A percentile compares a stretch with the other conserved stretches of the same genome.
These are phyloP conservation scores for Microcebus jonahi DNA, from an alignment of 2,113 vertebrate genomes.

Conservation along the genomic window DNA sequence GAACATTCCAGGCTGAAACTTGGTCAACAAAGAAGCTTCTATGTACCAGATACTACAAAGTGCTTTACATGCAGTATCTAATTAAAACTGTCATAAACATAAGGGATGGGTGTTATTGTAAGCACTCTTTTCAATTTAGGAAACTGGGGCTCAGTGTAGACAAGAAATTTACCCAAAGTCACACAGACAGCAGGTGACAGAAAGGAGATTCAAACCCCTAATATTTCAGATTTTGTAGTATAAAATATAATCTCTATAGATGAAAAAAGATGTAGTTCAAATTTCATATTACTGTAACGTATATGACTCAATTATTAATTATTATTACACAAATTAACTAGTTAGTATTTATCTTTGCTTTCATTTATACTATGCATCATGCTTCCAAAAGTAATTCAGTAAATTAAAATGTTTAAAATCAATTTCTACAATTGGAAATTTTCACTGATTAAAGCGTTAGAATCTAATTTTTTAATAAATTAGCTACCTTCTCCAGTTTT, in stretches of 20 bases:
- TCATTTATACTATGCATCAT: neutral
- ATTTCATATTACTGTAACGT: neutral
- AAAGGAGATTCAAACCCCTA: neutral
- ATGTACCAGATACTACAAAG: neutral
- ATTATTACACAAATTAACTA: neutral
- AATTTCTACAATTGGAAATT: neutral
- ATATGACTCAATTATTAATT: neutral
- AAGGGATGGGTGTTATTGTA: neutral
- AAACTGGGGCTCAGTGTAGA: neutral
- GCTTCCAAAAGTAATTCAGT: neutral
- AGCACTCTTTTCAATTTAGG: neutral
- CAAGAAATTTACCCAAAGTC: neutral
- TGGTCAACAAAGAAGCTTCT: neutral
- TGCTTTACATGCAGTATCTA: neutral
- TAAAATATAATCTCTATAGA: neutral
- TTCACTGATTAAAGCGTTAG: neutral
- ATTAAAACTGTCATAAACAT: neutral
- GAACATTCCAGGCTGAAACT: neutral
- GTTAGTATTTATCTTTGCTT: neutral
- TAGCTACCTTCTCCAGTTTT: neutral
- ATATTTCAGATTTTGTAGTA: neutral
- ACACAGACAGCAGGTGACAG: neutral
- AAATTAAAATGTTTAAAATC: neutral
- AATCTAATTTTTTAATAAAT: slow-evolving; percentile 3
- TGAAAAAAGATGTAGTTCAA: neutral